phyloP scores from a whole-genome alignment of 2,888 invertebrate species.

The Pristionchus maxplancki region DNA sequence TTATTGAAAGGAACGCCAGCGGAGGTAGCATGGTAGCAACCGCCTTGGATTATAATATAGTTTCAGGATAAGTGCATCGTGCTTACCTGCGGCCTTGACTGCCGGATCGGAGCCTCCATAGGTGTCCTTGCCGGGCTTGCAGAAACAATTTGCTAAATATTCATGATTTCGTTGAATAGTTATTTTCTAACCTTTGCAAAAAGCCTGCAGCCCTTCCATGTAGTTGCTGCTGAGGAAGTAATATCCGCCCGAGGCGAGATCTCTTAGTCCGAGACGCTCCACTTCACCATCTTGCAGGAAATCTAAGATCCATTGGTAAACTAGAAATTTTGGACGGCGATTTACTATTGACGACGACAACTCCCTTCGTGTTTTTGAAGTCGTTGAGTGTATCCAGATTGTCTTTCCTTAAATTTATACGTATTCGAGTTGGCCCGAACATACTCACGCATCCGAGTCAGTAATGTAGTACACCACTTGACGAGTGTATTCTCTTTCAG shows the following conservation, averaged over 20 bases:
- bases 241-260: background rate
- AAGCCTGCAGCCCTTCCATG: background rate
- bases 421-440: no score
- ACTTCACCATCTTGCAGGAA: background rate
- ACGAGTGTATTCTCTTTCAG: background rate
- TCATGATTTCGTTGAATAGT: background rate
- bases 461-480: conserved; percentile 20
- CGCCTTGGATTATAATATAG: background rate
- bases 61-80: background rate
- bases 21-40: background rate
- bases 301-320: background rate
- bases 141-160: background rate
- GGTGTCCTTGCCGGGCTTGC: background rate
- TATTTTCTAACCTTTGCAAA: background rate
- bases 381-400: background rate
- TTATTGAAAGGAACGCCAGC: background rate
- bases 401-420: background rate
- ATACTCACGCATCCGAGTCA: background rate
- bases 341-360: background rate
- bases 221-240: background rate
- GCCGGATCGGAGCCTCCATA: background rate
- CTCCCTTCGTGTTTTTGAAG: background rate
- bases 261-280: background rate
- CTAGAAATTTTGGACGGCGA: background rate
- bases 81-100: background rate